phyloP scores from a whole-genome alignment of 2,888 invertebrate species.

The Metacarcinus magister region DNA sequence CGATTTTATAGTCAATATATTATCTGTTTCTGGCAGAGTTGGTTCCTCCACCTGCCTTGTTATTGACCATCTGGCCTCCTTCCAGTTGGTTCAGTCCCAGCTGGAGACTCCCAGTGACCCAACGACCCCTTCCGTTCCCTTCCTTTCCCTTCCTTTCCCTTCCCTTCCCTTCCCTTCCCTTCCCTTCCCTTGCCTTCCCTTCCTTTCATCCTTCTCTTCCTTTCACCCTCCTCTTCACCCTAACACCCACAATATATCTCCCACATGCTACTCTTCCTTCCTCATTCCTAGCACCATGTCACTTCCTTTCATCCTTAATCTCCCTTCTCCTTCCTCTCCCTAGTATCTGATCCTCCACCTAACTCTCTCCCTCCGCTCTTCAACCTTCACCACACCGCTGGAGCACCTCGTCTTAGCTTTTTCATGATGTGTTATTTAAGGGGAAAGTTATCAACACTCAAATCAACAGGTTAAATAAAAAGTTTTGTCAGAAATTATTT shows the following conservation, averaged over 20 bases:
- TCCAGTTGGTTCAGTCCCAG: constrained; percentile 2
- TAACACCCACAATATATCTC: background rate
- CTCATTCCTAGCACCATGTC: background rate
- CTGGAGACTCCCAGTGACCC: background rate
- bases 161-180: background rate
- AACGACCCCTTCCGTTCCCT: background rate
- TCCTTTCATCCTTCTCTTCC: background rate
- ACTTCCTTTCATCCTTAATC: too few relatives aligned
- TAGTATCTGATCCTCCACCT: too few relatives aligned
- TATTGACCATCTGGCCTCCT: background rate
- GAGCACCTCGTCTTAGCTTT: too few relatives aligned
- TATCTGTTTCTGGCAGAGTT: constrained; percentile 37
- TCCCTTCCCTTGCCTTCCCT: background rate
- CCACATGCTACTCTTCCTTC: background rate
- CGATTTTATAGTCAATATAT: background rate
- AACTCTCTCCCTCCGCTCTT: too few relatives aligned
- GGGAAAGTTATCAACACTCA: too few relatives aligned
- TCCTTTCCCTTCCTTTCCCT: background rate
- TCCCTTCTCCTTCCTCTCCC: too few relatives aligned
- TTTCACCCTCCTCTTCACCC: background rate
- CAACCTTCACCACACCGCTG: too few relatives aligned
- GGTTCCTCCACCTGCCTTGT: background rate
- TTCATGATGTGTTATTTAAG: too few relatives aligned
- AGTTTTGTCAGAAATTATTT: too few relatives aligned
- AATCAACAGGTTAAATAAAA: too few relatives aligned